Evolutionary conservation across 2,888 invertebrate genomes (phyloP).

Genomic region (Apodemia mormo): DNA sequence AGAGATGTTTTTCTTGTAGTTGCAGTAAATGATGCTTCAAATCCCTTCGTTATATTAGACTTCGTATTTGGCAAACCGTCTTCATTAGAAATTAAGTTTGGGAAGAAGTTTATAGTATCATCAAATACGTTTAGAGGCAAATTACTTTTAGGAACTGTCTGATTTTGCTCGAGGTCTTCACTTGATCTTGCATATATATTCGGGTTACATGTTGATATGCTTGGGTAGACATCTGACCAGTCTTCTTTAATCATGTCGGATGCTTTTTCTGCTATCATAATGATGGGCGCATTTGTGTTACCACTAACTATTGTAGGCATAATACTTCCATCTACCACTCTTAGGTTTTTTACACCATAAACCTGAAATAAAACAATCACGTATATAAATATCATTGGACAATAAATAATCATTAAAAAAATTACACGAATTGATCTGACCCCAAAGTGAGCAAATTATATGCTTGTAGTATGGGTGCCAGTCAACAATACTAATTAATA

Average conservation of each 20-base stretch:
- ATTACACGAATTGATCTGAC: no score
- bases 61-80: neutral
- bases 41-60: neutral
- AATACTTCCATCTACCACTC: conserved; percentile 91
- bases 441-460: no score
- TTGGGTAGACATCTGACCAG: conserved; percentile 63
- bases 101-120: neutral
- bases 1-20: neutral
- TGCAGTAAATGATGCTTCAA: neutral
- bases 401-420: no score
- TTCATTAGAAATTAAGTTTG: neutral
- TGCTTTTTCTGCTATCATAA: conserved; percentile 93
- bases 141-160: neutral
- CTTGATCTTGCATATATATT: conserved; percentile 17
- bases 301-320: conserved; percentile 91
- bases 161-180: neutral
- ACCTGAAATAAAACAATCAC: conserved; percentile 62
- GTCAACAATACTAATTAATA: no score
- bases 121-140: neutral
- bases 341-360: conserved; percentile 84
- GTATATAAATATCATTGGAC: no score
- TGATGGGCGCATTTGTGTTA: conserved; percentile 90
- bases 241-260: conserved; percentile 91
- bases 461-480: no score
- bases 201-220: conserved; percentile 13